These are phyloP conservation scores for Gymnoscopelus microlampas DNA, from an alignment of 2,797 vertebrate genomes.

Conservation along the genomic window DNA sequence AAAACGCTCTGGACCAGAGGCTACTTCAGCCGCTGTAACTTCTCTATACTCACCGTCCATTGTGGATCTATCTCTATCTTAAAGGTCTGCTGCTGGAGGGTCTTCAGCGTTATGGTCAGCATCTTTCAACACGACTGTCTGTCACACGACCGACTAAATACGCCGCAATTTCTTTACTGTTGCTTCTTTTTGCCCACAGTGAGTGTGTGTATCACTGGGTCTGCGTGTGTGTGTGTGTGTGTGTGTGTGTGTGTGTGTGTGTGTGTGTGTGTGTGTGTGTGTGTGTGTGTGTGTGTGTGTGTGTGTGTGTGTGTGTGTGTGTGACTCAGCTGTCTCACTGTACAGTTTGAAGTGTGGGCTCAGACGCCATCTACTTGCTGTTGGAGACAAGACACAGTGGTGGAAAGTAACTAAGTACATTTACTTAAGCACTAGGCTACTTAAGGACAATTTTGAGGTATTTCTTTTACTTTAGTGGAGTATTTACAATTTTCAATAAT, in stretches of 20 bases:
- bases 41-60: slow-evolving; percentile 77
- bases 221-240: slow-evolving; percentile 66
- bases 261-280: slow-evolving; percentile 63
- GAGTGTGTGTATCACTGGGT: slow-evolving; percentile 26
- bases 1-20: too few relatives aligned
- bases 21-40: slow-evolving; percentile 56
- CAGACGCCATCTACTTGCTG: slow-evolving; percentile 76
- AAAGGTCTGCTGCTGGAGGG: slow-evolving; percentile 85
- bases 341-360: slow-evolving; percentile 24
- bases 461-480: too few relatives aligned
- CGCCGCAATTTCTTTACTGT: slow-evolving; percentile 8
- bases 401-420: too few relatives aligned
- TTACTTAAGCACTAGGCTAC: too few relatives aligned
- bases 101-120: slow-evolving; percentile 84
- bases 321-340: slow-evolving; percentile 83
- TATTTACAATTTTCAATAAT: too few relatives aligned
- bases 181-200: slow-evolving; percentile 21
- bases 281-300: slow-evolving; percentile 68
- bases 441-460: too few relatives aligned
- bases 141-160: background rate
- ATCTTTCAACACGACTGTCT: slow-evolving; percentile 56
- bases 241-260: slow-evolving; percentile 76
- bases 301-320: slow-evolving; percentile 69
- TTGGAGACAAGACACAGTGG: slow-evolving; percentile 12
- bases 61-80: slow-evolving; percentile 80